Conservation (phyloP, 64 coral and sea anemone species). For the Pachyseris speciosa region DNA sequence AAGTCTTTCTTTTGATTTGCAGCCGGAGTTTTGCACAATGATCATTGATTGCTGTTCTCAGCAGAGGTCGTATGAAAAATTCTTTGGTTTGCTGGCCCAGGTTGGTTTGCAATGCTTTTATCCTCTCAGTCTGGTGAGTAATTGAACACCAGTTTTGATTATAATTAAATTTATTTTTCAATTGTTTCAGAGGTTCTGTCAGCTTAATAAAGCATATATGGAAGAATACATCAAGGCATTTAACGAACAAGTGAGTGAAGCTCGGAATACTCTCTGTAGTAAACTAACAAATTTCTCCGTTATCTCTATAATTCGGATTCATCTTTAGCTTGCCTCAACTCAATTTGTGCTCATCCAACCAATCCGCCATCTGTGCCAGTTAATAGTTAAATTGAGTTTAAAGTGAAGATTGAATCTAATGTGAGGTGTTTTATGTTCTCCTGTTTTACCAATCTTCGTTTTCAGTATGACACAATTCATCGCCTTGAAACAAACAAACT, state of each 20-base stretch:
- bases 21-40: constrained; percentile 97
- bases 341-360: no score
- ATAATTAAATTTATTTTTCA: background rate
- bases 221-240: constrained; percentile 95
- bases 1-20: background rate
- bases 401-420: no score
- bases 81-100: constrained; percentile 95
- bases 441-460: background rate
- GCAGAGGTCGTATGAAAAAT: constrained; percentile 98
- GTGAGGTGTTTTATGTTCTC: background rate
- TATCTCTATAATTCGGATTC: no score
- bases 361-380: no score
- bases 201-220: constrained; percentile 91
- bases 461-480: constrained; percentile 95
- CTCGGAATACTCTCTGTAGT: background rate
- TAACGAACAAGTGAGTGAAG: constrained; percentile 82
- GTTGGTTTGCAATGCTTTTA: constrained; percentile 33
- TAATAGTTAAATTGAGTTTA: no score
- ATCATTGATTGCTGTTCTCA: constrained; percentile 97
- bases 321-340: no score
- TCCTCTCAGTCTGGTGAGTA: no score
- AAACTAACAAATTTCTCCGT: no score
- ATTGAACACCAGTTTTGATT: no score
- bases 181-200: constrained; percentile 91
- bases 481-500: constrained; percentile 98